Percentiles rank a stretch among this genome's conserved stretches.
Evolutionary conservation across 2,113 vertebrate species (phyloP).

Genomic region (Dendrocopos noguchii): DNA sequence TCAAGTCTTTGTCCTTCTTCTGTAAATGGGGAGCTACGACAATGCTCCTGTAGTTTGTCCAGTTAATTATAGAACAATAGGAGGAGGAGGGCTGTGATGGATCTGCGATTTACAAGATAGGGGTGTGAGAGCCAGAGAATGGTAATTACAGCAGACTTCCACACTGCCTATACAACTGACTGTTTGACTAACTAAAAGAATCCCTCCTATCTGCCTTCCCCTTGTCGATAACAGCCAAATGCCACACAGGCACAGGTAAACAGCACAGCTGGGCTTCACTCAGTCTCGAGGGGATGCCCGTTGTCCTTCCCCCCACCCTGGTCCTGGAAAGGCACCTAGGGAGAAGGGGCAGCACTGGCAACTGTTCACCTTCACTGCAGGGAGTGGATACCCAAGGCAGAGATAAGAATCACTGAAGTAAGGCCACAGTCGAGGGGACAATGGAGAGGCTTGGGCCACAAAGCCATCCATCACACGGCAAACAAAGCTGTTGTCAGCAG

Average conservation of each 20-base stretch:
- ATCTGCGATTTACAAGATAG: constrained; percentile 83
- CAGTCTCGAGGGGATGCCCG: neutral
- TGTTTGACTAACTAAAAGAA: constrained; percentile 64
- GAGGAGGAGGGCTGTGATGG: constrained; percentile 80
- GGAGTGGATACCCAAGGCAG: constrained; percentile 45
- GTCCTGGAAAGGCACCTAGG: neutral
- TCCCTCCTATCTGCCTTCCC: constrained; percentile 65
- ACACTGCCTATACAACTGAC: constrained; percentile 15
- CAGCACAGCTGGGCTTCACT: constrained; percentile 20
- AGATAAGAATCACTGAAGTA: constrained; percentile 81
- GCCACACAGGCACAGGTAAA: constrained; percentile 49
- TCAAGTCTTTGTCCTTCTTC: constrained; percentile 36
- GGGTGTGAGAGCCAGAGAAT: constrained; percentile 73
- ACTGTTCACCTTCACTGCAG: constrained; percentile 66
- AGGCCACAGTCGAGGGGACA: constrained; percentile 71
- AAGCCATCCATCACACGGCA: constrained; percentile 82
- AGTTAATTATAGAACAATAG: constrained; percentile 82
- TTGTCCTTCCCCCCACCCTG: neutral
- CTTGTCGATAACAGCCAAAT: constrained; percentile 61
- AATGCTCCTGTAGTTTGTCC: constrained; percentile 70
- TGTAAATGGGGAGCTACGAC: constrained; percentile 31
- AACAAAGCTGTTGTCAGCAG: constrained; percentile 85
- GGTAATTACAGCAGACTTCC: constrained; percentile 56
- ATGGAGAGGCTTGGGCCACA: constrained; percentile 71
- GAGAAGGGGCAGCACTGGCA: constrained; percentile 30